Evolutionary conservation across 2,888 invertebrate species (phyloP).

Genomic region (Drosophila demipolita): DNA sequence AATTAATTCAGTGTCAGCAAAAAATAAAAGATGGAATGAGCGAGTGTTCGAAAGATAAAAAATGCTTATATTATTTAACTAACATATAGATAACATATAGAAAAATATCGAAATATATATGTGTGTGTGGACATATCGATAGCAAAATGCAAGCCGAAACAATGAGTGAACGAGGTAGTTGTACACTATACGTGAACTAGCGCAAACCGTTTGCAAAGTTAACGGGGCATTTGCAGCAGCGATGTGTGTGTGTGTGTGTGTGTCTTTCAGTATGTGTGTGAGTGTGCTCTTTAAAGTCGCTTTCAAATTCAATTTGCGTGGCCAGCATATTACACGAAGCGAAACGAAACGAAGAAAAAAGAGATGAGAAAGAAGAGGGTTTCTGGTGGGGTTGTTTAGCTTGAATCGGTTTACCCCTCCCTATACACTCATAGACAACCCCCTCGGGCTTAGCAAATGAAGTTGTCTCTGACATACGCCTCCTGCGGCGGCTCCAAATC

Average conservation of each 20-base stretch:
- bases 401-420: background rate
- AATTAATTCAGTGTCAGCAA: too few species aligned
- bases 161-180: constrained; percentile 1
- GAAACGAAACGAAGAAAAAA: constrained; percentile 41
- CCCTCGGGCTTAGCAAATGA: constrained; percentile 53
- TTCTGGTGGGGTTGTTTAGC: constrained; percentile 14
- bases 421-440: background rate
- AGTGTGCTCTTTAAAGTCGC: constrained; percentile 35
- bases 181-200: constrained; percentile 8
- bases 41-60: too few species aligned
- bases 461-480: constrained; percentile 68
- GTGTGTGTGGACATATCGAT: too few species aligned
- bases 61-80: too few species aligned
- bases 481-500: constrained; percentile 62
- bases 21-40: too few species aligned
- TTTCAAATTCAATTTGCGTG: constrained; percentile 61
- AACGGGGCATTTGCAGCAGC: constrained; percentile 23
- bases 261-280: background rate
- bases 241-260: background rate
- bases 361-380: background rate
- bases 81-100: too few species aligned
- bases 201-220: constrained; percentile 8
- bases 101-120: too few species aligned
- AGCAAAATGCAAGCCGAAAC: too few species aligned
- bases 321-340: constrained; percentile 41